Conservation (phyloP, 2,888 invertebrate genomes). For the Dorcus hopei region DNA sequence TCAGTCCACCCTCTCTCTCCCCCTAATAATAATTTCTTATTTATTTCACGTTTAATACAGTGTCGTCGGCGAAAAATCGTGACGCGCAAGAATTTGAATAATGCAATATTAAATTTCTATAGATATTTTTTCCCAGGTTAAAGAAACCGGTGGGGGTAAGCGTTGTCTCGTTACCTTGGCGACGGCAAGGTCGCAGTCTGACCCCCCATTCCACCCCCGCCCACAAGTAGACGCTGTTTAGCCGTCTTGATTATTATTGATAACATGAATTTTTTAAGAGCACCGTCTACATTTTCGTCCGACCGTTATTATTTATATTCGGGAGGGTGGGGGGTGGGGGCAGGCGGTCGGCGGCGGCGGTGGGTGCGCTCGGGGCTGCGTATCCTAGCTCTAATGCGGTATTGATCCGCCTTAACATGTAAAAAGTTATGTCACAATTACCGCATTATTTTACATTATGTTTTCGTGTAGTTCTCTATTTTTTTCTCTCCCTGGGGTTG, state of each 20-base stretch:
- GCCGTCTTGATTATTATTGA: slow-evolving; percentile 39
- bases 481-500: no score
- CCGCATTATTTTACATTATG: no score
- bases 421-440: no score
- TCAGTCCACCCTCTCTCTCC: no score
- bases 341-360: neutral
- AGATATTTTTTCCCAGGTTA: slow-evolving; percentile 30
- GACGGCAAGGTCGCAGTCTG: slow-evolving; percentile 49
- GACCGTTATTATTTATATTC: no score
- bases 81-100: slow-evolving; percentile 17
- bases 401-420: no score
- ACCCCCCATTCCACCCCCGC: slow-evolving; percentile 33
- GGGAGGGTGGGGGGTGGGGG: neutral
- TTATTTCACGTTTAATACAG: no score
- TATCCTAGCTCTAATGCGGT: no score
- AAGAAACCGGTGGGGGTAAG: slow-evolving; percentile 32
- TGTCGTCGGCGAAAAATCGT: no score
- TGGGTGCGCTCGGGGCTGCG: slow-evolving; percentile 1
- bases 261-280: slow-evolving; percentile 30
- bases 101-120: slow-evolving; percentile 23
- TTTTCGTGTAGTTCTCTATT: no score
- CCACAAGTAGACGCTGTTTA: slow-evolving; percentile 48
- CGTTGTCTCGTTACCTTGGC: slow-evolving; percentile 49
- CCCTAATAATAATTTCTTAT: no score
- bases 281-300: neutral